Evolutionary conservation across 2,888 invertebrate species (phyloP).

Genomic region (Crepidodera aurea): DNA sequence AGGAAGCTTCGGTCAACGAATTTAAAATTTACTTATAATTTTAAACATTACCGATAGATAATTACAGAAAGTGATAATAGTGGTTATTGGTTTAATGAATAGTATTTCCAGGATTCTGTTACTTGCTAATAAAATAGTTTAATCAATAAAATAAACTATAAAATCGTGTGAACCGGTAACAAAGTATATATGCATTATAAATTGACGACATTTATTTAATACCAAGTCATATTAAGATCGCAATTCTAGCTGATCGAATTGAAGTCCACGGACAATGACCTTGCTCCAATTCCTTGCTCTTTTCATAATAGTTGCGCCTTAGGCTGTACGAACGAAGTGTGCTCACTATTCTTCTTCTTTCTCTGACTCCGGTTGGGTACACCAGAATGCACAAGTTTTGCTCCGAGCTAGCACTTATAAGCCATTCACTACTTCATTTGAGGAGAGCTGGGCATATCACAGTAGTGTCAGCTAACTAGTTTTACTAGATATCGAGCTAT

Average conservation of each 20-base stretch:
- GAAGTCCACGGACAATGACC: conserved; percentile 54
- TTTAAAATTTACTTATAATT: no score
- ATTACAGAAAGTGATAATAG: no score
- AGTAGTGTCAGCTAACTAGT: conserved; percentile 8
- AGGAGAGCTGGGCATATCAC: neutral
- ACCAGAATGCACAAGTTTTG: conserved; percentile 36
- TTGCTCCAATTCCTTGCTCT: conserved; percentile 55
- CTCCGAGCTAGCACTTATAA: conserved; percentile 24
- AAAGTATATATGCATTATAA: neutral
- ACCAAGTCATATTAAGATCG: conserved; percentile 13
- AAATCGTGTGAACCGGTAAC: no score
- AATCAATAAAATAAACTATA: no score
- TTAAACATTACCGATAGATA: no score
- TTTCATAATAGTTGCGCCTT: conserved; percentile 51
- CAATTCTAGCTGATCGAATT: conserved; percentile 23
- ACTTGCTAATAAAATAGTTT: no score
- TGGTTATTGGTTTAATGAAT: no score
- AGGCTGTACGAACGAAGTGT: conserved; percentile 48
- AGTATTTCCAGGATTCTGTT: no score
- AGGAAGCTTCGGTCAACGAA: no score
- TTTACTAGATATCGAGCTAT: neutral
- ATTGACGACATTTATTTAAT: neutral
- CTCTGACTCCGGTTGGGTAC: conserved; percentile 54
- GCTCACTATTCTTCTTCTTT: conserved; percentile 38
- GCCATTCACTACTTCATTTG: conserved; percentile 15